A percentile compares a stretch with the other conserved stretches of the same genome.
Conservation (phyloP, 2,113 vertebrate species). For the Bubo blakistoni region DNA sequence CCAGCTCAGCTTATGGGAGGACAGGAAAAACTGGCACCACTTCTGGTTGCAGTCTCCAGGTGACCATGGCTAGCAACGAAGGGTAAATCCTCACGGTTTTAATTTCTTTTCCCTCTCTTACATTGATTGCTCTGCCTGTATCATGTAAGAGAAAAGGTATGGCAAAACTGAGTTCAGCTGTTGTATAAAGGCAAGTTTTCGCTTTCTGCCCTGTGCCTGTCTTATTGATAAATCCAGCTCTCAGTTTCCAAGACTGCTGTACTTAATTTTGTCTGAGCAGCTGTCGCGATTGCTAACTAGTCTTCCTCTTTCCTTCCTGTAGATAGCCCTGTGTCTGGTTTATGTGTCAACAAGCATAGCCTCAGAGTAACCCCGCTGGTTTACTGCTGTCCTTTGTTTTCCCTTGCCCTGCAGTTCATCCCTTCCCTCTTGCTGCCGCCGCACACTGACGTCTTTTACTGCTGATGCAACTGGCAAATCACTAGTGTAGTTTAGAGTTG, state of each 20-base stretch:
- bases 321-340: not conserved
- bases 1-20: not conserved
- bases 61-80: not conserved
- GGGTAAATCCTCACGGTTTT: not conserved
- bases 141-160: not conserved
- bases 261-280: not conserved
- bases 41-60: not conserved
- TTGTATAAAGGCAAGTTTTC: not conserved
- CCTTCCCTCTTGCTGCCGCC: not conserved
- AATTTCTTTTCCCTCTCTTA: not conserved
- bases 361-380: not conserved
- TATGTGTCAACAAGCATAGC: rapidly evolving
- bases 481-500: not conserved
- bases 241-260: not conserved
- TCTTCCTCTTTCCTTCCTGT: not conserved
- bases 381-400: not conserved
- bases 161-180: not conserved
- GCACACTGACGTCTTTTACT: not conserved
- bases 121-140: not conserved
- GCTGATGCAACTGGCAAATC: conserved; percentile 23
- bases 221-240: not conserved
- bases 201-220: not conserved
- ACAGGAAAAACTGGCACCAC: not conserved
- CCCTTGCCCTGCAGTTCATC: not conserved
- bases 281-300: not conserved